phyloP scores from a whole-genome alignment of 2,888 invertebrate genomes.

The Drosophila anomelani region DNA sequence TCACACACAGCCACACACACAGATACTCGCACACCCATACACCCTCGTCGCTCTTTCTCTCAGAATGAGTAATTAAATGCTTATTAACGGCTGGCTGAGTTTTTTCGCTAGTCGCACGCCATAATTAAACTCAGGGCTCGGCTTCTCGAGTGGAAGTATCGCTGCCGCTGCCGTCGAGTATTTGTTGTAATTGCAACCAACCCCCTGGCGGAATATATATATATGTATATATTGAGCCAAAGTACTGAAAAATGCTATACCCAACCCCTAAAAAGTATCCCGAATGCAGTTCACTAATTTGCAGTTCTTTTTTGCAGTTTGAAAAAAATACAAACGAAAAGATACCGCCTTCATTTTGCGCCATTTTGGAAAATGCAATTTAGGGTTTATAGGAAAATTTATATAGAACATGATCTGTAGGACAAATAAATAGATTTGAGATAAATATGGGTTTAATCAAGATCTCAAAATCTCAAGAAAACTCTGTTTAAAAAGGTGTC shows the following conservation, averaged over 20 bases:
- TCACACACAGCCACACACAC: not conserved
- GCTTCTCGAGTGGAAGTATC: constrained; percentile 33
- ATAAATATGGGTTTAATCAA: no score
- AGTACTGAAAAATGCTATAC: constrained; percentile 11
- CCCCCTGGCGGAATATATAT: constrained; percentile 4
- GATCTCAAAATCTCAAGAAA: not conserved
- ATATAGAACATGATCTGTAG: no score
- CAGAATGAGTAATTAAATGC: constrained; percentile 82
- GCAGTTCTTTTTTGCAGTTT: constrained; percentile 49
- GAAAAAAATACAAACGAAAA: not conserved
- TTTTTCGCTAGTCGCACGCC: constrained; percentile 77
- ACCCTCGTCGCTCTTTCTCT: constrained; percentile 30
- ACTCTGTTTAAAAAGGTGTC: not conserved
- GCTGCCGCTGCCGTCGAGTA: constrained; percentile 5
- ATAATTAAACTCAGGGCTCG: constrained; percentile 71
- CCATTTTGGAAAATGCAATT: constrained; percentile 82
- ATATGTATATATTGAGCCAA: constrained; percentile 18
- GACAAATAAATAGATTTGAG: no score
- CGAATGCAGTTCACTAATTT: constrained; percentile 40
- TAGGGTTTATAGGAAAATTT: constrained; percentile 34
- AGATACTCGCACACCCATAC: constrained; percentile 13
- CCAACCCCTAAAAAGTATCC: constrained; percentile 20
- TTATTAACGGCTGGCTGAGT: constrained; percentile 83
- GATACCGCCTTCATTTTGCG: constrained; percentile 55
- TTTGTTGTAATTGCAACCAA: constrained; percentile 38